Evolutionary conservation across 30 jellyfish, hydroid and myxozoan genomes (phyloP), one percentile per base, ranked within the genome.

Genomic region (Hydractinia echinata): DNA sequence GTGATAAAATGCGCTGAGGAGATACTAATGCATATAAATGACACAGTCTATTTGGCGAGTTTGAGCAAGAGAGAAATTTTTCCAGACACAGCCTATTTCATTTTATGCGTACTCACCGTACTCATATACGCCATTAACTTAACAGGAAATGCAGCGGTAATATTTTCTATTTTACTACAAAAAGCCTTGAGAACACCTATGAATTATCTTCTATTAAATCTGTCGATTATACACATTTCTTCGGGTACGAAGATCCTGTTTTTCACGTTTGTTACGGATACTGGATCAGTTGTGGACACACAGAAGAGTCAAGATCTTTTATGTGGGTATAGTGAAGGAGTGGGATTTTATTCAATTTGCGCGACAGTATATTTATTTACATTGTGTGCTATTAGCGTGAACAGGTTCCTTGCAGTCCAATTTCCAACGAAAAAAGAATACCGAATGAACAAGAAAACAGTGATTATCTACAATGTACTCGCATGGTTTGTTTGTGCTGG

Each of bases 291-390:
- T 7, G 51, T 85, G 5, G 70, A 50, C 16, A 76, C 91, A 5
- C 58, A 66, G 54, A 20, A 16, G 13, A 61, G 67, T 18, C 85
- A 44, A 9, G 87, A 90, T 49, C 76, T 62, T 19, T 52, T 85
- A 39, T 90, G 97, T 83, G 83, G 81, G 67, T 39, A 84, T 13
- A 84, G 95, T 60, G 97, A 90, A 56, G 97, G 97, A 4, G 51
- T 90, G 55, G 56, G 91, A 56, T 76, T 88, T 53, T 90, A 83
- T 61, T 90, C 85, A 55, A 80, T 90, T 10, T 95, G 95, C 3
- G 83, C 95, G 4, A 95, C 92, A 5, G 72, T 93, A 49, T 85
- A 94, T 39, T 88, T 90, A 4, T 83, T 90, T 16, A 85, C 95
- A 7, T 76, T 90, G 53, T 90, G 97, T 61, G 89, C 93, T 5